Conservation (phyloP, 2,113 vertebrate genomes). For the Sebastes schlegelii region DNA sequence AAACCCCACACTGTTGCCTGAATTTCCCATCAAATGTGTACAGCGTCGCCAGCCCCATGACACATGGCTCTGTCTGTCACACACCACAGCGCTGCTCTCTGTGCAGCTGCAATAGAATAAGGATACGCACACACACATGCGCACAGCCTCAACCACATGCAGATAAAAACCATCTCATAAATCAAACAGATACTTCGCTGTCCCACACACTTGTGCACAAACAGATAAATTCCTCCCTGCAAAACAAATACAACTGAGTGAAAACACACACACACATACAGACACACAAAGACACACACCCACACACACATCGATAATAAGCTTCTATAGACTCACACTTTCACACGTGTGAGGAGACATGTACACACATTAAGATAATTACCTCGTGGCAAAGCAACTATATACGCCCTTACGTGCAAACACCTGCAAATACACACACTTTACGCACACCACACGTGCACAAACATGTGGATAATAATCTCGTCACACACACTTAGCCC, state of each 20-base stretch:
- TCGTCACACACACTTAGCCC: neutral
- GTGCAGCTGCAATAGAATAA: conserved; percentile 31
- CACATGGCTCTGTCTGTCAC: conserved; percentile 69
- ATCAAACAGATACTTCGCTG: conserved; percentile 57
- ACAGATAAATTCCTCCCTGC: conserved; percentile 50
- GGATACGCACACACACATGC: neutral
- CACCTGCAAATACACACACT: conserved; percentile 11
- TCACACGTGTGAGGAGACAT: neutral
- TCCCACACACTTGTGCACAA: conserved; percentile 33
- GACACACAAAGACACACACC: conserved; percentile 1
- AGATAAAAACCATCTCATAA: conserved; percentile 69
- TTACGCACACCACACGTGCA: neutral
- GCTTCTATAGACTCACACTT: conserved; percentile 9
- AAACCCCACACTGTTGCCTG: conserved; percentile 56
- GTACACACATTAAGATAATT: conserved; percentile 31
- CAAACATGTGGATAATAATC: conserved; percentile 22
- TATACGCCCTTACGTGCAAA: neutral
- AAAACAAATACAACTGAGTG: conserved; percentile 61
- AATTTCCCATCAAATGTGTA: conserved; percentile 56
- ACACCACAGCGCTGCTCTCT: conserved; percentile 37
- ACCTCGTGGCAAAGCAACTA: conserved; percentile 18
- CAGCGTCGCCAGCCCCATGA: conserved; percentile 58
- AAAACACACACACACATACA: conserved; percentile 15
- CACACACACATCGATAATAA: conserved; percentile 31
- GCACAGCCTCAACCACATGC: conserved; percentile 45